phyloP scores from a whole-genome alignment of 1,140 invertebrate genomes.

The Venustaconcha ellipsiformis region DNA sequence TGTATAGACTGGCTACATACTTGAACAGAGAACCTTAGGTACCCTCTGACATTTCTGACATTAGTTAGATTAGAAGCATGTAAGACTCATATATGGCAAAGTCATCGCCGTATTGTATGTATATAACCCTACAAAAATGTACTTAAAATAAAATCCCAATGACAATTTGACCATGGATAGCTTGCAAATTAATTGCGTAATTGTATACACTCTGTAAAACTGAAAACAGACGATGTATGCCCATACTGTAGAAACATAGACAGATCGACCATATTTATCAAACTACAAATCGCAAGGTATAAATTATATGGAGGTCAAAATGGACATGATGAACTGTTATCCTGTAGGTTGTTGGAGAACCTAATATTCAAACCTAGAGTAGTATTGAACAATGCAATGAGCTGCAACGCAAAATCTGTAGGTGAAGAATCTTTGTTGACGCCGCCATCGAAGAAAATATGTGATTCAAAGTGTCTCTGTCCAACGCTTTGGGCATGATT shows the following conservation, averaged over 20 bases:
- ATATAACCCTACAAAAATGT: too few species aligned
- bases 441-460: constrained; percentile 57
- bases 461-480: constrained; percentile 48
- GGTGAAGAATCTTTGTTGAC: constrained; percentile 40
- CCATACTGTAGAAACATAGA: background rate
- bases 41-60: too few species aligned
- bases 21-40: too few species aligned
- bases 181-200: background rate
- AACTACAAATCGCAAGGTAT: background rate
- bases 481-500: constrained; percentile 38
- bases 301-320: background rate
- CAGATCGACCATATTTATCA: too few species aligned
- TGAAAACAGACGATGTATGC: background rate
- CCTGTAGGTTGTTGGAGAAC: background rate
- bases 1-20: too few species aligned
- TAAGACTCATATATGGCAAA: too few species aligned
- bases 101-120: too few species aligned
- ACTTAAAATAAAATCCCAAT: too few species aligned
- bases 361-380: constrained; percentile 40
- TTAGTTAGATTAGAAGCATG: too few species aligned
- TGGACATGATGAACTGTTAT: background rate
- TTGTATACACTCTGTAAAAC: background rate
- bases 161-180: background rate
- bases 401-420: constrained; percentile 52
- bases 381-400: constrained; percentile 42